Conservation (phyloP, 2,797 vertebrate genomes). For the Neosilurus hyrtlii region DNA sequence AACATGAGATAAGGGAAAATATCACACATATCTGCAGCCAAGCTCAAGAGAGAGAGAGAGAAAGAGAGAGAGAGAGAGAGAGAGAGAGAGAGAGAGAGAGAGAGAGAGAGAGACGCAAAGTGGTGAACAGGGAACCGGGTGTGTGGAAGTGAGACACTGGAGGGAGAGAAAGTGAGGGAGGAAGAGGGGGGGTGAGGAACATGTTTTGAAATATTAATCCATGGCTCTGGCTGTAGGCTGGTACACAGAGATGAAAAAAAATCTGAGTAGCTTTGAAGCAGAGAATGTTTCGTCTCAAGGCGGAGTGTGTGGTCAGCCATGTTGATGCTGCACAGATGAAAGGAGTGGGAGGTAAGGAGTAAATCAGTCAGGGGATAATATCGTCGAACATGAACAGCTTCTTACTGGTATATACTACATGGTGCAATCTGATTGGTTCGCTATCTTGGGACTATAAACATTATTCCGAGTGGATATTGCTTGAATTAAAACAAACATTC, state of each 20-base stretch:
- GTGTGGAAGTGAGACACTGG: slow-evolving; percentile 53
- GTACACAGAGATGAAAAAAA: slow-evolving; percentile 70
- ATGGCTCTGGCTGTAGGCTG: slow-evolving; percentile 76
- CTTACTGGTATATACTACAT: no score
- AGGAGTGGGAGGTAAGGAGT: slow-evolving; percentile 54
- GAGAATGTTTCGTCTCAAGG: slow-evolving; percentile 65
- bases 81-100: slow-evolving; percentile 35
- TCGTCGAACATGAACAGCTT: neutral
- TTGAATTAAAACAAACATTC: no score
- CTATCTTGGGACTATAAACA: no score
- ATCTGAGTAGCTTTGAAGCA: slow-evolving; percentile 72
- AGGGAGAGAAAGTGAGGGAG: slow-evolving; percentile 38
- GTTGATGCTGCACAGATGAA: slow-evolving; percentile 57
- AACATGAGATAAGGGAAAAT: slow-evolving; percentile 75
- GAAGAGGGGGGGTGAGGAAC: slow-evolving; percentile 61
- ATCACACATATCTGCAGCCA: slow-evolving; percentile 70
- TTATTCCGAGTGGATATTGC: no score
- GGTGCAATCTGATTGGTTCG: no score
- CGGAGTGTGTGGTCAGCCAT: slow-evolving; percentile 66
- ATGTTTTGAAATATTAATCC: slow-evolving; percentile 77
- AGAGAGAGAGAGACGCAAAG: slow-evolving; percentile 35
- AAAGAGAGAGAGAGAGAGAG: slow-evolving; percentile 31
- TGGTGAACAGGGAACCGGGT: slow-evolving; percentile 50
- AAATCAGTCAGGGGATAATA: slow-evolving; percentile 32
- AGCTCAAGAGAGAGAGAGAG: slow-evolving; percentile 46